Evolutionary conservation across 2,888 invertebrate species (phyloP), one percentile per base, ranked within the genome.

Genomic region (Pristionchus exspectatus): DNA sequence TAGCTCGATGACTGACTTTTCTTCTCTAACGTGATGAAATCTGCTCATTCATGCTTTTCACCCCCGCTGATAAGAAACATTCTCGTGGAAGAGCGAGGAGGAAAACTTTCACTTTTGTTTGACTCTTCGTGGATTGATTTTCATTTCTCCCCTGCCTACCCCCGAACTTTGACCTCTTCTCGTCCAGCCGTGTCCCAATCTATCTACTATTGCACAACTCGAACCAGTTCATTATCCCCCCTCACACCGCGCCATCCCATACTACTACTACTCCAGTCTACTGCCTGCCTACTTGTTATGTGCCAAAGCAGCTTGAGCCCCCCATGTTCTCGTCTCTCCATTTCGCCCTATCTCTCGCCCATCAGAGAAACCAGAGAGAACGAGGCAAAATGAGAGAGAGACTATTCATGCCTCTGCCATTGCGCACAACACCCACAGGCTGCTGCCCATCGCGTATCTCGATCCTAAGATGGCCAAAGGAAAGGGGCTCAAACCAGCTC

Each of bases 51-150:
- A 21, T 38, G 74, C 74, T 38, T 74, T 38, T 38, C 69, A 27
- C 21, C 33, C 24, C 21, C 21, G 2, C 74, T 54, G 81, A 81
- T 81, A 81, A 81, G 81, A 7, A 81, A 81, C 81, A 81, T 50
- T 81, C 27, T n/a, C 50, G 81, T 54, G 50, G 81, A 81, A 54
- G 44, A 44, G 44, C 9, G 44, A 50, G 44, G 10, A 9, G 44
- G 44, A 54, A n/a, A 81, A 81, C 81, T 81, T 81, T 81, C 81
- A 27, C 81, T 81, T 81, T 81, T 81, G 21, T 74, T 74, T 74
- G 74, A 50, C 44, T 63, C 10, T 24, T 63, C 10, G 24, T 24
- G 24, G 24, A n/a, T 63, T 21, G 63, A 63, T 63, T n/a, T 24
- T 63, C n/a, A 63, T 10, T 24, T 63, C 10, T 16, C 21, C 21